Evolutionary conservation across 2,888 invertebrate species (phyloP), one percentile per base, ranked within the genome.

Genomic region (Lithophane socia): DNA sequence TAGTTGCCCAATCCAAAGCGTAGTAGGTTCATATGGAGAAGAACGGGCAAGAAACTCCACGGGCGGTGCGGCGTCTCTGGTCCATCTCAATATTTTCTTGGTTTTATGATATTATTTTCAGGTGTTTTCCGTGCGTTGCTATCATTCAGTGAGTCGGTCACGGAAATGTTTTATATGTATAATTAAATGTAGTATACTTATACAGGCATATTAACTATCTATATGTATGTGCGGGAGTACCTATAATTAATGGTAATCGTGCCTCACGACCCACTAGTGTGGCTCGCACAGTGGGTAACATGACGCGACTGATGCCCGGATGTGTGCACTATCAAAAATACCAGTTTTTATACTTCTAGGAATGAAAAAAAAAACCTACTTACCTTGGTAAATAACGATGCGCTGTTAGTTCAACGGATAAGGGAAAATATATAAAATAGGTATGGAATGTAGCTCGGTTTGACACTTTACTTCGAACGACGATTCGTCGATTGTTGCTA

Each of bases 231-330:
- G 61, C 29, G 18, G 44, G 37, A 75, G 18, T 77, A n/a, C n/a
- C n/a, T n/a, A 71, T 87, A 85, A 82, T 88, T 85, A 86, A 82
- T 78, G 47, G 68, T 82, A 69, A 74, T 87, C 87, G 87, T 88
- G 87, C 77, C 75, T 83, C 87, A 88, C 88, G 87, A 86, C 49
- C 65, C 67, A 71, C 61, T 24, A 16, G 37, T 73, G 52, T 60
- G n/a, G 65, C 52, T 76, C 69, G 42, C 68, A 71, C 78, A 75
- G 72, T 72, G 75, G 61, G 75, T 73, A 77, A 63, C 73, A 86
- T 85, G 87, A 87, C 76, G 79, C 72, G 42, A 66, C 54, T 37
- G 29, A 60, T 44, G 82, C 52, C 72, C 85, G 83, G 80, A 82
- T 85, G 47, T 79, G 60, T 58, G 24, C 29, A 78, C 61, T 72